Evolutionary conservation across 2,888 invertebrate species (phyloP).

Genomic region (Clitarchus hookeri): DNA sequence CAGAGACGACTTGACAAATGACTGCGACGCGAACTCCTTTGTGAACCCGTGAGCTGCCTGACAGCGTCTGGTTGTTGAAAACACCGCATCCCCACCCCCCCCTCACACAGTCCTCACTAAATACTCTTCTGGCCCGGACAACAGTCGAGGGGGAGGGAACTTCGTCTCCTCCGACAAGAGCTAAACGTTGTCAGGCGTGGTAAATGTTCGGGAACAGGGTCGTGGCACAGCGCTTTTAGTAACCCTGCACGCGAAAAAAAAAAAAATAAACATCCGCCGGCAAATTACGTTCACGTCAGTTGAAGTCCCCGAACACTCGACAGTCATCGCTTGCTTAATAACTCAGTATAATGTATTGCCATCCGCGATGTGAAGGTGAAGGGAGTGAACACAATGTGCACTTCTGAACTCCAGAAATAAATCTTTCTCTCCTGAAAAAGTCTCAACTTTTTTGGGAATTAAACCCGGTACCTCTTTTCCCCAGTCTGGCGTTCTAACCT

Average conservation of each 20-base stretch:
- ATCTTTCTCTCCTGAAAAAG: no score
- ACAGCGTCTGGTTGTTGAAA: neutral
- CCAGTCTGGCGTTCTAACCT: no score
- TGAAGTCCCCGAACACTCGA: neutral
- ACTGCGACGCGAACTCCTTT: neutral
- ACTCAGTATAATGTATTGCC: no score
- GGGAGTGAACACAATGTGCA: no score
- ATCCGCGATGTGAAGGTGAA: no score
- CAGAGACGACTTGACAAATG: neutral
- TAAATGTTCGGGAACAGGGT: neutral
- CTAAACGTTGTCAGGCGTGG: neutral
- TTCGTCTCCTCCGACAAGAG: neutral
- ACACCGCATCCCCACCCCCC: neutral
- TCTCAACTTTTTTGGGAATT: no score
- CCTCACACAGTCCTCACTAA: neutral
- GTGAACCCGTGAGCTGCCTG: neutral
- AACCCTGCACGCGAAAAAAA: neutral
- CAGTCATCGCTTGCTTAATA: neutral
- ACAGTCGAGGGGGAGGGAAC: neutral
- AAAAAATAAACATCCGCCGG: neutral
- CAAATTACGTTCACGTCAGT: neutral
- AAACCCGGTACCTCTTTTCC: no score
- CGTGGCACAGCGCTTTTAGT: neutral
- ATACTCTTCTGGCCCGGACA: neutral
- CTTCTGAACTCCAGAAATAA: no score